These are phyloP conservation scores for Diplodus sargus DNA, from an alignment of 2,797 vertebrate species.

Conservation along the genomic window DNA sequence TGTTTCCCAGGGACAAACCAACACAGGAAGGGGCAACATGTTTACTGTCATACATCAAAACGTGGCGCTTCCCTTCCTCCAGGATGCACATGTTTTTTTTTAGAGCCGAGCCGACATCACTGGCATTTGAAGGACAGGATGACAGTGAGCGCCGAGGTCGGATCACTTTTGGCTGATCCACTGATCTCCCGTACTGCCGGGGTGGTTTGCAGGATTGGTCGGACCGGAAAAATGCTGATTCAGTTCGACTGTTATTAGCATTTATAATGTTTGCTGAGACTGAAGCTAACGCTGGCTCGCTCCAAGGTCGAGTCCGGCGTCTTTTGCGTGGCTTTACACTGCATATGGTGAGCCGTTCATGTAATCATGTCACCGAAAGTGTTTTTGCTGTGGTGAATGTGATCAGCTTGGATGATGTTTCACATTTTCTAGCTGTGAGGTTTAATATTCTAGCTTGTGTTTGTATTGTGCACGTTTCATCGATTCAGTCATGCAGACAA, in stretches of 20 bases:
- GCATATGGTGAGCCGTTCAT: neutral
- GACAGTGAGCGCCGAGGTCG: constrained; percentile 35
- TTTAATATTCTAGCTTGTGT: neutral
- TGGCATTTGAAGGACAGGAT: constrained; percentile 36
- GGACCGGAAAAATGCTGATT: constrained; percentile 28
- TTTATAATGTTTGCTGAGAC: constrained; percentile 44
- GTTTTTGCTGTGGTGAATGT: constrained; percentile 12
- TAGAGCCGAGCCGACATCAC: constrained; percentile 19
- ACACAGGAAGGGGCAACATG: constrained; percentile 35
- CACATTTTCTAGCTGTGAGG: neutral
- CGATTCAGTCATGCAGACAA: neutral
- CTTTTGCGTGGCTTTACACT: constrained; percentile 11
- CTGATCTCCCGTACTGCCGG: constrained; percentile 29
- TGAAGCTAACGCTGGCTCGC: constrained; percentile 14
- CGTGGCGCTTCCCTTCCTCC: constrained; percentile 24
- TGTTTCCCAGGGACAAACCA: constrained; percentile 32
- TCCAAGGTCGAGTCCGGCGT: constrained; percentile 31
- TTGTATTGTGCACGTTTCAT: constrained; percentile 1
- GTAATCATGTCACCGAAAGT: neutral
- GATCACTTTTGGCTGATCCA: constrained; percentile 29
- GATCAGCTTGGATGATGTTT: constrained; percentile 10
- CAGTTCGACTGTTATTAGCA: constrained; percentile 43
- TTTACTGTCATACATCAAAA: constrained; percentile 23
- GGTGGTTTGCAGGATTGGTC: neutral
- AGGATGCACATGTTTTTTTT: constrained; percentile 60